phyloP scores from a whole-genome alignment of 2,113 vertebrate genomes.

The Collichthys lucidus region DNA sequence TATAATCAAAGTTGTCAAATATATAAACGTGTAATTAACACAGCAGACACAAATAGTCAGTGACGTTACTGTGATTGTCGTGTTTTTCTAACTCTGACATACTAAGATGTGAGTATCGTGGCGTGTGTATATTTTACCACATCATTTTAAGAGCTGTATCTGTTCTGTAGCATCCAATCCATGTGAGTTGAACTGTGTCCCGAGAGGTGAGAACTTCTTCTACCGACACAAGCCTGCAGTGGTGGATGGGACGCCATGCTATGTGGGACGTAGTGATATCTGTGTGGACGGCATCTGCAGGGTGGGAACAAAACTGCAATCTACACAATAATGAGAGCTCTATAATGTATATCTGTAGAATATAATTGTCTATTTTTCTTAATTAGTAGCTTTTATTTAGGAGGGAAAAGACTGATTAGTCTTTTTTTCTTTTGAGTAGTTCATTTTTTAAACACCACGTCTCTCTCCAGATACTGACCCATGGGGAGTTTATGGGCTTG shows the following conservation, averaged over 20 bases:
- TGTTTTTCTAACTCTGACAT: neutral
- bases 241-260: conserved; percentile 91
- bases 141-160: neutral
- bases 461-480: conserved; percentile 50
- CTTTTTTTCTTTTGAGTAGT: too few species aligned
- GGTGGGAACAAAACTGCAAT: conserved; percentile 72
- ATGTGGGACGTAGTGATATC: conserved; percentile 87
- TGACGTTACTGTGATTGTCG: neutral
- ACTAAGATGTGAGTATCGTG: neutral
- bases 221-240: conserved; percentile 89
- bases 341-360: neutral
- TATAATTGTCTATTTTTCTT: neutral
- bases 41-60: too few species aligned
- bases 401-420: neutral
- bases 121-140: too few species aligned
- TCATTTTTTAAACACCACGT: neutral
- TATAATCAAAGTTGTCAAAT: neutral
- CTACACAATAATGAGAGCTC: neutral
- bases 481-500: conserved; percentile 67
- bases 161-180: conserved; percentile 85
- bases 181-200: conserved; percentile 94
- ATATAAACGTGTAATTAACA: neutral
- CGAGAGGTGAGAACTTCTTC: conserved; percentile 92
- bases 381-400: neutral
- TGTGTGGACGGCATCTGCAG: conserved; percentile 92